These are phyloP conservation scores for Synanthedon andrenaeformis DNA, from an alignment of 2,888 invertebrate genomes.

Conservation along the genomic window DNA sequence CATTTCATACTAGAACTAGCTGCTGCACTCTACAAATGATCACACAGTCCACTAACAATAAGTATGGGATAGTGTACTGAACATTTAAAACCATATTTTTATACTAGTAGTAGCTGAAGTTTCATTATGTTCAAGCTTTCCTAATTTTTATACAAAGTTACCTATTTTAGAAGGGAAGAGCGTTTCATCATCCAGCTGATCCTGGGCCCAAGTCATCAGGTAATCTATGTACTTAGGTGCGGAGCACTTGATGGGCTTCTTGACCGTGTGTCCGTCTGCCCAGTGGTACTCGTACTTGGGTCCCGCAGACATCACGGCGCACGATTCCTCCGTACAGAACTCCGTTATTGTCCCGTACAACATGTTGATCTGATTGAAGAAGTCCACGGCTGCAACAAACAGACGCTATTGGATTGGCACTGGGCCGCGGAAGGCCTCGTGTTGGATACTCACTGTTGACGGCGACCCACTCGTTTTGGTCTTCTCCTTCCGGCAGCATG, in stretches of 20 bases:
- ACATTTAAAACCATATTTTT: no score
- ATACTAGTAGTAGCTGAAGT: no score
- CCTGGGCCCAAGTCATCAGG: constrained; percentile 99
- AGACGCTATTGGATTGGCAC: background rate
- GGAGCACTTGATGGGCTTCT: constrained; percentile 98
- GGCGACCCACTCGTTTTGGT: constrained; percentile 99
- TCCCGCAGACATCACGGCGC: constrained; percentile 98
- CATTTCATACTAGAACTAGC: no score
- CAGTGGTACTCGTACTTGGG: constrained; percentile 99
- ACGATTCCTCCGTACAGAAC: constrained; percentile 97
- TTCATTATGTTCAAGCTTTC: no score
- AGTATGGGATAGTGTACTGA: no score
- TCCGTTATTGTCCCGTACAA: constrained; percentile 99
- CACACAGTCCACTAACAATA: no score
- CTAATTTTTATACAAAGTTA: no score
- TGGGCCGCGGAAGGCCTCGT: no score
- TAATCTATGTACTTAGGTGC: constrained; percentile 99
- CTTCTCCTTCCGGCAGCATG: constrained; percentile 97
- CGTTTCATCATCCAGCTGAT: constrained; percentile 98
- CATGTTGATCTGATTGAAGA: constrained; percentile 99
- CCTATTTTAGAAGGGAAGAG: constrained; percentile 97
- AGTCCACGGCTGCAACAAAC: constrained; percentile 89
- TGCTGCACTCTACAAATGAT: no score
- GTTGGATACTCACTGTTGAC: constrained; percentile 89
- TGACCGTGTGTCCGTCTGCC: constrained; percentile 98